Base-by-base conservation (phyloP, 2,888 invertebrate genomes). In the Eupsilia transversa region DNA sequence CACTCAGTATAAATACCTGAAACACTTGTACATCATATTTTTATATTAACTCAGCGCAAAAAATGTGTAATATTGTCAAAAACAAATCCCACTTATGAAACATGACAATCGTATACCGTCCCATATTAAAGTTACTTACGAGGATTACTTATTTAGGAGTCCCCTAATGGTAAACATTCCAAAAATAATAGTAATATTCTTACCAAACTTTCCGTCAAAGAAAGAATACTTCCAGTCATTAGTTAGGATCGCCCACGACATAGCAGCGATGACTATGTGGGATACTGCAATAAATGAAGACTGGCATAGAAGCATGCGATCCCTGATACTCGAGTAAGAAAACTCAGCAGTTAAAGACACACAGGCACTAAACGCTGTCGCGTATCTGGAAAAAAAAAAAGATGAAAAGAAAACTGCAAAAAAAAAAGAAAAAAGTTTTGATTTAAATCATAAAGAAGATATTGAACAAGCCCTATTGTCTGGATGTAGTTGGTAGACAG, bases 281-380 rank as follows among this genome's bases (percentile, higher is more conserved):
- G 91, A 87, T 0, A 92, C 52, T 0, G 93, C 88, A 0, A 85
- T 79, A 61, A 93, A 94, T 0, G 95, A 93, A 0, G 94, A 92
- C 72, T 94, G 94, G 3, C 88, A 89, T 9, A 95, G 73, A 83
- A 95, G 80, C 43, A 95, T 89, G 0, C 94, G 84, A 67, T 95
- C 95, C 61, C 95, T 87, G n/a, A 94, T 94, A 3, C 86, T 92
- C 4, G 91, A 90, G 81, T 94, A 89, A 30, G 94, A 94, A 72
- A 92, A 94, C 76, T 95, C 95, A 0, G 95, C 91, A 0, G 94
- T 93, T 3, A 93, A 74, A 0, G 94, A 87, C 2, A 95, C 77
- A 0, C 90, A 86, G 0, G 95, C 93, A 64, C 92, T 94, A 74
- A 94, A 94, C 0, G 92, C 88, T 59, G 91, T 86, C 0, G 94